phyloP scores from a whole-genome alignment of 2,797 vertebrate species.

The Pipistrellus nathusii region DNA sequence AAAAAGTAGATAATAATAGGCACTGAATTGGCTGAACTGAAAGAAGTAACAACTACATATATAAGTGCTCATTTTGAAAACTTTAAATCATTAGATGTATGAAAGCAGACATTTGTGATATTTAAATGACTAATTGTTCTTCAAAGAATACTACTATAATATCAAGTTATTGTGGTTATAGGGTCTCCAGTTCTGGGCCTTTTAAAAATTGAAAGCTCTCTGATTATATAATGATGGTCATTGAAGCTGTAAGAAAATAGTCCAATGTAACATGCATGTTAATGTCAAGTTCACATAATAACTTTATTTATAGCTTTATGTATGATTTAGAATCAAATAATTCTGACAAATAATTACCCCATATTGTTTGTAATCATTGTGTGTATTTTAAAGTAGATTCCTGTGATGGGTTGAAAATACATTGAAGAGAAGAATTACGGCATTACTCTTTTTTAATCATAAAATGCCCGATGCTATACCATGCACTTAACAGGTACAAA shows the following conservation, averaged over 20 bases:
- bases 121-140: background rate
- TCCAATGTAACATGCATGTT: background rate
- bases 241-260: constrained; percentile 24
- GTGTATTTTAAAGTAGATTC: background rate
- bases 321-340: background rate
- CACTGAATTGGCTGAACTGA: background rate
- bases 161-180: background rate
- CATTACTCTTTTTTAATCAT: background rate
- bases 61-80: background rate
- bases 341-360: background rate
- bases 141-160: background rate
- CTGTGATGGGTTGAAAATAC: background rate
- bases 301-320: background rate
- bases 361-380: background rate
- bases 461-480: background rate
- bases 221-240: background rate
- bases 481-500: background rate
- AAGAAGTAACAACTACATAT: background rate
- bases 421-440: background rate
- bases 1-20: background rate
- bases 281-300: background rate
- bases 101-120: background rate
- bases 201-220: constrained; percentile 1
- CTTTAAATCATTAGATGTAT: background rate
- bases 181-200: background rate